Evolutionary conservation across 2,888 invertebrate species (phyloP), one percentile per base, ranked within the genome.

Genomic region (Apantesis nais): DNA sequence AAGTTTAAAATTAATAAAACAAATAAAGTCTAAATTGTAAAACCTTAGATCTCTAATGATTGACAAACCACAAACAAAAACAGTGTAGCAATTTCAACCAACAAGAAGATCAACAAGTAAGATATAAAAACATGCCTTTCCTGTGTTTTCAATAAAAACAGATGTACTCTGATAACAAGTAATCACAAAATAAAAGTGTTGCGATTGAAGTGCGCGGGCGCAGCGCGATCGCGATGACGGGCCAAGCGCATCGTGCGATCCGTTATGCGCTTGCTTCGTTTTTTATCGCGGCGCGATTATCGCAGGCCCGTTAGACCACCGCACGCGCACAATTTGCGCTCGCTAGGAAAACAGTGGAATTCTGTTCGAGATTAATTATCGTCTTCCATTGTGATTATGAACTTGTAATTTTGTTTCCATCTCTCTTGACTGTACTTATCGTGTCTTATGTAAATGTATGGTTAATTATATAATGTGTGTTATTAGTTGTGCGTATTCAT

Each of bases 201-300:
- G 66, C 61, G 60, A 64, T 67, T 48, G 68, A 66, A 60, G 65
- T 55, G 70, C 74, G 76, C 76, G 70, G 79, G 78, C 73, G 81
- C 80, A 78, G 82, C 84, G 82, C 84, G 83, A 84, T 87, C 85
- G 88, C 84, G 88, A 87, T 89, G 89, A 86, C 90, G 89, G 89
- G 83, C 89, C 88, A 85, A 89, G 91, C 91, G 92, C 91, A 90
- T 89, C 91, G 90, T 75, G 83, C 85, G 85, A 78, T 85, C 92
- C 93, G 92, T 92, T 92, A 93, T 90, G 88, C 89, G 89, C 85
- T 85, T 81, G 86, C 88, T 86, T 84, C 79, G 85, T 80, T 91
- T 93, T 92, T 92, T 92, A 92, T 91, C 91, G 80, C 85, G 78
- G 76, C 72, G 86, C 89, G 92, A 93, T 93, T 91, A 92, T 90